Base-by-base conservation (phyloP, 1,140 invertebrate genomes). In the Nebria ingens region DNA sequence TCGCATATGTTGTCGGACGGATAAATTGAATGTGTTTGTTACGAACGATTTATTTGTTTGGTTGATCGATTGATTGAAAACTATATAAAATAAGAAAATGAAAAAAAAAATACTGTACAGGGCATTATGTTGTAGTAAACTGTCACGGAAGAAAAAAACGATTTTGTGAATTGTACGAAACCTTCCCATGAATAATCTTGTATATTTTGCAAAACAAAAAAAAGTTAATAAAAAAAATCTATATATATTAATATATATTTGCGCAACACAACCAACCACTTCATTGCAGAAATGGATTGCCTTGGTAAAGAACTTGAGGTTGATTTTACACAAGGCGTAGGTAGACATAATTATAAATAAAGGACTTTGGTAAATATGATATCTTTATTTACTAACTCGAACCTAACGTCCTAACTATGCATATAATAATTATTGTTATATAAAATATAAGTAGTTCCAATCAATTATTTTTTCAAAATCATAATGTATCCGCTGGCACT, bases 161-260 rank as follows among this genome's bases (percentile, higher is more conserved):
- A 4, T 12, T 45, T 45, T 45, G 40, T 45, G 40, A 45, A 45
- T 45, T 45, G 40, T 45, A 45, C 17, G 40, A 45, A 45, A 45
- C 15, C 40, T 45, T 45, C 40, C 40, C 40, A 45, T 45, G 9
- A 9, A 45, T 45, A 45, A 45, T 45, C 40, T 45, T 45, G 40
- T 45, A 45, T 45, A 45, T 45, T 45, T 45, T 45, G 40, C 40
- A 45, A 45, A 45, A 45, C 40, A 17, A 12, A 45, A 45, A 29
- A 45, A 45, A 45, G 40, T 45, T 45, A 45, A 45, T 45, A 45
- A 45, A 45, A 45, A 45, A 45, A n/a, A n/a, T n/a, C n/a, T n/a
- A n/a, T n/a, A n/a, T n/a, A n/a, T n/a, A n/a, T n/a, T n/a, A n/a
- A n/a, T n/a, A 45, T 11, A 45, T 12, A 45, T 17, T 17, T 45